Conservation (phyloP, 2,113 vertebrate species). For the Tympanuchus pallidicinctus region DNA sequence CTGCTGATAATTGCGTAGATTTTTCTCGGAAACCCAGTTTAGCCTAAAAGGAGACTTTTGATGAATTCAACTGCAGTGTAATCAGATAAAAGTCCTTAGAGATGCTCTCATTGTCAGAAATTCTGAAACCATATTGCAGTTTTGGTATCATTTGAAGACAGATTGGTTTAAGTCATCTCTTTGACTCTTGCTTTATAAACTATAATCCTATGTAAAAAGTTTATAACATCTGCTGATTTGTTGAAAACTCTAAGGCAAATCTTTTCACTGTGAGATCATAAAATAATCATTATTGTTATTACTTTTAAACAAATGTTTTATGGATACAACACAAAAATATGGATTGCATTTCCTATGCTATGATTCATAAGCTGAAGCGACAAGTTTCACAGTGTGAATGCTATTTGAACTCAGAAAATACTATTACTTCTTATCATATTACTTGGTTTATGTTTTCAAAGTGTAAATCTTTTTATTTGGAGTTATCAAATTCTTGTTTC, state of each 20-base stretch:
- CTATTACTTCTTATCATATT: not conserved
- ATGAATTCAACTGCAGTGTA: not conserved
- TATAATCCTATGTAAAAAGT: not conserved
- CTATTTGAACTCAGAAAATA: not conserved
- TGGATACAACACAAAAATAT: not conserved
- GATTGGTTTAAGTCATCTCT: not conserved
- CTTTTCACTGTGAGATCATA: not conserved
- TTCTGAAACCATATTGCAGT: not conserved
- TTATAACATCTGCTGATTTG: not conserved
- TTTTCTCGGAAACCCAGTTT: not conserved
- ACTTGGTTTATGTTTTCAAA: not conserved
- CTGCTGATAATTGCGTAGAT: not conserved
- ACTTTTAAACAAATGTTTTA: not conserved
- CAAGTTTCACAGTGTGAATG: not conserved
- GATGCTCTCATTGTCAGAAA: not conserved
- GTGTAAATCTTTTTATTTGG: not conserved
- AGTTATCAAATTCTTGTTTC: conserved; percentile 53
- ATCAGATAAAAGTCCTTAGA: not conserved
- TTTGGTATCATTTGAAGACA: not conserved
- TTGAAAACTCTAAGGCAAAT: not conserved
- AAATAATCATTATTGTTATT: not conserved
- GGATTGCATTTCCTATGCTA: not conserved
- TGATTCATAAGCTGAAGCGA: not conserved
- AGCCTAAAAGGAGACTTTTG: not conserved
- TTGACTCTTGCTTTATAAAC: not conserved